Evolutionary conservation across 2,888 invertebrate genomes (phyloP), one percentile per base, ranked within the genome.

Genomic region (Caenorhabditis imperialis): DNA sequence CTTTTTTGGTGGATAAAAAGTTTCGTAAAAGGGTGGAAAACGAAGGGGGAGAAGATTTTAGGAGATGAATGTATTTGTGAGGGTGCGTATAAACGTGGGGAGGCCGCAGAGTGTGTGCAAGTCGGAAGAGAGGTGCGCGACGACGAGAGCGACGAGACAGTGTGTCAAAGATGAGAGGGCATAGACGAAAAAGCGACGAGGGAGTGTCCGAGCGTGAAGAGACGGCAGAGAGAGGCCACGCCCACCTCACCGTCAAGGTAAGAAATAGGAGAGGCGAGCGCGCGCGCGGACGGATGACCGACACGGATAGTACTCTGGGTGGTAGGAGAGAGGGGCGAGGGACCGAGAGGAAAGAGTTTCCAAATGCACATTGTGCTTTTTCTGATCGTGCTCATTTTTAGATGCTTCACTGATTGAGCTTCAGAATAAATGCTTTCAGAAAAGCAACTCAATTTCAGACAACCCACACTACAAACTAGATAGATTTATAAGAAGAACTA

Each of bases 181-280:
- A 53, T n/a, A 53, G 58, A 42, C n/a, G 35, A 27, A 54, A n/a
- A 16, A 48, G 22, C 18, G 22, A n/a, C 30, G 37, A 67, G 71
- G 54, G 71, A 55, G 54, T 51, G 55, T 53, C 63, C 75, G 48
- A 65, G 23, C 27, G 35, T 16, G 63, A 54, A 55, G 63, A 63
- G 62, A 63, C 45, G 16, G 16, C 18, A 30, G 25, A 8, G n/a
- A 30, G 18, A 27, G 14, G 55, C 37, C 57, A 54, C n/a, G 44
- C 45, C 37, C 57, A 37, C 57, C 38, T 44, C 57, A 67, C 54
- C 44, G 57, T 62, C 62, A 75, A 70, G 65, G 70, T 70, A 75
- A 70, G 75, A 62, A 61, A 61, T 54, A 50, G 47, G 73, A 54
- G 50, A 30, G 42, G 51, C 12, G 51, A 33, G 53, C 40, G 51